These are phyloP conservation scores for Amaurobius ferox DNA, from an alignment of 2,888 invertebrate genomes.

Conservation along the genomic window DNA sequence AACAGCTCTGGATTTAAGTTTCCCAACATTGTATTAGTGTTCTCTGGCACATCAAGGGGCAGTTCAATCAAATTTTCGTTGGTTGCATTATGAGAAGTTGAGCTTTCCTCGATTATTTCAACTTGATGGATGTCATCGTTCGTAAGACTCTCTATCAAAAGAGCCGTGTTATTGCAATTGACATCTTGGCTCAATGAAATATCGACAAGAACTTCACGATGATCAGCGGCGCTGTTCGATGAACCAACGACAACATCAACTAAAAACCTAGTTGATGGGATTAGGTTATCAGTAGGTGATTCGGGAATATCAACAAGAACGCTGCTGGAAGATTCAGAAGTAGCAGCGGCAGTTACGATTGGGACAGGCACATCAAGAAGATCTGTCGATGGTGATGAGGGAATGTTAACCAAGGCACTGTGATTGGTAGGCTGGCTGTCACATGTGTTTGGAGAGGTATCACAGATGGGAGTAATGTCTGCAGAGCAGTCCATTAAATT, in stretches of 20 bases:
- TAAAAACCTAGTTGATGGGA: background rate
- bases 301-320: conserved; percentile 35
- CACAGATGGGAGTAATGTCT: conserved; percentile 44
- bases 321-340: background rate
- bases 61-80: background rate
- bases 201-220: conserved; percentile 7
- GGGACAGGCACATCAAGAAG: conserved; percentile 11
- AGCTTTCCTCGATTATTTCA: background rate
- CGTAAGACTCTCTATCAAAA: background rate
- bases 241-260: background rate
- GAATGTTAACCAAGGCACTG: conserved; percentile 17
- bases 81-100: background rate
- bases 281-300: conserved; percentile 1
- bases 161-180: background rate
- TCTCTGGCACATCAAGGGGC: background rate
- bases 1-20: conserved; percentile 10
- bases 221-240: background rate
- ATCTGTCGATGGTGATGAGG: background rate
- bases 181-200: background rate
- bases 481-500: conserved; percentile 50
- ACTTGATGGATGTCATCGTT: background rate
- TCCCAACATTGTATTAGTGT: background rate
- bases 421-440: background rate
- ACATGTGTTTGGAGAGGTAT: conserved; percentile 17
- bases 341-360: background rate